A percentile compares a stretch with the other conserved stretches of the same genome.
Evolutionary conservation across 2,888 invertebrate genomes (phyloP).

Genomic region (Drosophila barbarae): DNA sequence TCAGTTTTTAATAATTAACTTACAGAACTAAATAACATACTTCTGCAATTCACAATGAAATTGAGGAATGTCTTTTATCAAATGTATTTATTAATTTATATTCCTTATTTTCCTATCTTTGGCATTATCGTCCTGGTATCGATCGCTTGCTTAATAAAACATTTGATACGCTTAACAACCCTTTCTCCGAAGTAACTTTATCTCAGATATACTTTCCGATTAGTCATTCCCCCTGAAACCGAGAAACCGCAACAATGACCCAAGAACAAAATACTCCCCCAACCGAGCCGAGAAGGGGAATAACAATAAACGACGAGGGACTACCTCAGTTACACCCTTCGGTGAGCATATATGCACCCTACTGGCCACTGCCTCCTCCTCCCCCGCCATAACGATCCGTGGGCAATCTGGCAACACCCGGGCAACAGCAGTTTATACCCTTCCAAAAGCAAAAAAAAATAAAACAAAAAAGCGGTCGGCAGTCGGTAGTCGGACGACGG

Average conservation of each 20-base stretch:
- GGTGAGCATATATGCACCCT: conserved; percentile 1
- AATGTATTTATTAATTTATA: neutral
- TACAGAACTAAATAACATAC: neutral
- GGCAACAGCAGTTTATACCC: conserved; percentile 24
- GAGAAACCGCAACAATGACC: conserved; percentile 27
- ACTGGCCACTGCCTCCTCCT: conserved; percentile 2
- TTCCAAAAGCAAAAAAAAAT: conserved; percentile 12
- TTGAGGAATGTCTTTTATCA: neutral
- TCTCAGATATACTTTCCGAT: conserved; percentile 28
- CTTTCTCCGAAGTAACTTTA: conserved; percentile 29
- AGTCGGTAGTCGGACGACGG: conserved; percentile 64
- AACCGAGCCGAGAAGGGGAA: conserved; percentile 4
- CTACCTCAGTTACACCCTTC: conserved; percentile 46
- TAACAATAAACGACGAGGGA: conserved; percentile 34
- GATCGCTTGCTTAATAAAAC: neutral
- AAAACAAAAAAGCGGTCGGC: conserved; percentile 53
- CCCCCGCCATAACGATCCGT: conserved; percentile 9
- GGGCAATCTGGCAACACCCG: conserved; percentile 63
- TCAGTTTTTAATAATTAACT: no score
- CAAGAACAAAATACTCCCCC: conserved; percentile 29
- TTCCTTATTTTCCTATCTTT: conserved; percentile 1
- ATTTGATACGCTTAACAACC: conserved; percentile 23
- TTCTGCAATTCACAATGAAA: neutral
- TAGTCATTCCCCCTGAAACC: conserved; percentile 21
- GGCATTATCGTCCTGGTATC: conserved; percentile 3